Base-by-base conservation (phyloP, 2,113 vertebrate species). In the Stegastes partitus region DNA sequence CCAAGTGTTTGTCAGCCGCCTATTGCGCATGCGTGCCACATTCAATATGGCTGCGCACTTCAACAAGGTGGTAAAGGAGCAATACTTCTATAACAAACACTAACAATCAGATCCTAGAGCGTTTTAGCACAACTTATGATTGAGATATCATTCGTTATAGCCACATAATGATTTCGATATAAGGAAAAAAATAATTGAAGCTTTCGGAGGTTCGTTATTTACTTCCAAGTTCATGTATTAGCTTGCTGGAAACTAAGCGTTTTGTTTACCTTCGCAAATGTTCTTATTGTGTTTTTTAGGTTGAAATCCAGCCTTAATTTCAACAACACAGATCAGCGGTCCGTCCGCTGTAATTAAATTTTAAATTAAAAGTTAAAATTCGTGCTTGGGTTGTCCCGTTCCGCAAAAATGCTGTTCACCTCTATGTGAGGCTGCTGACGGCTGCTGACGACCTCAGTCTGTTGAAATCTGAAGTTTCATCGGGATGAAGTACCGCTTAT, bases 11-110 rank as follows among this genome's bases (percentile, higher is more conserved):
- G 31, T 34, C 31, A 34, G 31, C 31, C 31, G 8, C 1, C 45
- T 0, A 54, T 1, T 73, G 83, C 89, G 81, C 90, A 87, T 83
- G 87, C 87, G 87, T 15, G 0, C 1, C 0, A 1, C 0, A n/a
- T 62, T 37, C 71, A 93, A 91, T 0, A 92, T 93, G 92, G 81
- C 92, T 64, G 92, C 91, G 77, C 74, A 76, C 92, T 9, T 55
- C 23, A 23, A 14, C 47, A 68, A 62, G 65, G 62, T 68, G 67
- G 73, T 34, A 25, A 64, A 75, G 8, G 14, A 53, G 1, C 28
- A 5, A 7, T 1, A 12, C 16, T 18, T 63, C 22, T 11, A 8
- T 5, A 74, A 34, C 15, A 37, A 0, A 10, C 12, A 0, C 39
- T 15, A 39, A 55, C 0, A 25, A 11, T 12, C 2, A 5, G 0